Base-by-base conservation (phyloP, 1,140 invertebrate species). In the Eumeta japonica region DNA sequence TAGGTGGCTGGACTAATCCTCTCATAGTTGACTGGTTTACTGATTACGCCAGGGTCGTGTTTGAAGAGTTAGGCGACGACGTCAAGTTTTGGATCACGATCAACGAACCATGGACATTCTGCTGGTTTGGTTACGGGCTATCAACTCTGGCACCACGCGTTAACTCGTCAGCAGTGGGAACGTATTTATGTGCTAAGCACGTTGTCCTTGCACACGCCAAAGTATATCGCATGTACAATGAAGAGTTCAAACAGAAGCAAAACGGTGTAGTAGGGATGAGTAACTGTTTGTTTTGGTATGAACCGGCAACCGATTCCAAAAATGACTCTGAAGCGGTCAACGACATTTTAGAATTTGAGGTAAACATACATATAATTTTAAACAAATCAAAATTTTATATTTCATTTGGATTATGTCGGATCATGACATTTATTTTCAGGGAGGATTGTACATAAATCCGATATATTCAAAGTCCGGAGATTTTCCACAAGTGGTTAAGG, bases 161-260 rank as follows among this genome's bases (percentile, higher is more conserved):
- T 2, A 71, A 77, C 40, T 62, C 67, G 24, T 65, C 71, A 0
- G 80, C 77, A 2, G 58, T 78, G 12, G 75, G 62, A 0, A 68
- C 76, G 15, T 84, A 84, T 46, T 43, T 79, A 2, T 83, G 81
- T 35, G 74, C 64, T 0, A 82, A 84, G 50, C 79, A 80, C 51
- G 35, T 82, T 2, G 41, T 85, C 2, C 58, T 79, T 41, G 78
- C 83, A 0, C 83, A 86, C 53, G 83, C 81, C 0, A 78, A 72
- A 45, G 80, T 73, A 1, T 83, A 81, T 34, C 76, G 78, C 27
- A 62, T 87, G 29, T 88, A 88, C 50, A 71, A 86, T 31, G 63
- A 72, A 3, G 64, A 81, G 35, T 88, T 82, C 52, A 77, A 80
- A 46, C 13, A 52, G 5, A 56, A 52, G 11, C 81, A 86, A 48